Base-by-base conservation (phyloP, 2,113 vertebrate genomes). In the Eonycteris spelaea region DNA sequence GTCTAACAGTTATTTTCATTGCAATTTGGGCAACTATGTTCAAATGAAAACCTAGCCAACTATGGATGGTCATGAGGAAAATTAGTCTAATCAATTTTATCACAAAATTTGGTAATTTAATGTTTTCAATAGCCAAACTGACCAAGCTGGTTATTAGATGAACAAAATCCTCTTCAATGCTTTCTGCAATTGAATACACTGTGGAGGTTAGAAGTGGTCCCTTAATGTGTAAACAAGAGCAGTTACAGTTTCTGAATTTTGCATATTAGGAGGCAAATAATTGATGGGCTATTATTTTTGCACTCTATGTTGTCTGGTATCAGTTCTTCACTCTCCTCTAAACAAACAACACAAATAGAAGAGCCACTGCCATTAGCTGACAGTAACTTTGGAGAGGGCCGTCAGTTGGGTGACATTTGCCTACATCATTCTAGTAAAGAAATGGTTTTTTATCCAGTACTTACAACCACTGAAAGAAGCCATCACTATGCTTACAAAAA, bases 401-500 rank as follows among this genome's bases (percentile, higher is more conserved):
- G 84, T 79, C 80, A 86, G 67, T 78, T 86, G 91, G 96, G 94
- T 90, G 96, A 91, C 90, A 83, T 79, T 96, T 80, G 84, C 96
- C 88, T 95, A 92, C 38, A 96, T 90, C 97, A 86, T 93, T 97
- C 79, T 83, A 95, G 74, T 7, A n/a, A n/a, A n/a, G 33, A 97
- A 95, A 85, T 5, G 4, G 4, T 94, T 40, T 96, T 98, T 98
- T 98, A 97, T 95, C 78, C 75, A 97, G 92, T 94, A 98, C 40
- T 96, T 94, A 97, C 59, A 97, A 97, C 55, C 96, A 96, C 96
- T 97, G 97, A 97, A 97, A 98, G 97, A 92, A 98, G 96, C 96
- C 94, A 97, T 97, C 97, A 97, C 98, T 92, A 53, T 97, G 98
- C 97, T 98, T 98, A 98, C 97, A 98, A 98, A 98, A 98, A 98